Evolutionary conservation across 2,113 vertebrate genomes (phyloP), one percentile per base, ranked within the genome.

Genomic region (Gymnogyps californianus): DNA sequence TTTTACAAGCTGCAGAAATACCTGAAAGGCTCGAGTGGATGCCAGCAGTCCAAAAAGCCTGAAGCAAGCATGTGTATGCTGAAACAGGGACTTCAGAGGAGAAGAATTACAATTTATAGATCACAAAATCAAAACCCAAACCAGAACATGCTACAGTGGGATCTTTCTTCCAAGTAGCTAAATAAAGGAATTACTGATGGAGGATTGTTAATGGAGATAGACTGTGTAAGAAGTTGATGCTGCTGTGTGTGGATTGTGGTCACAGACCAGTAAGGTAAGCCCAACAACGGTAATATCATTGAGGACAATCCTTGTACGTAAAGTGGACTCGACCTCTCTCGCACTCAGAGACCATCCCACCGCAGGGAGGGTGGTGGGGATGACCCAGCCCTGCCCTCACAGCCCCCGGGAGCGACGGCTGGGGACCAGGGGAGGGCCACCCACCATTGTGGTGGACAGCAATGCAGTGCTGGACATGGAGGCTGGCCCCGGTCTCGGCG

Each of bases 181-280:
- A 28, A 46, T 24, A 17, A 32, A 78, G 44, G 26, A 11, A 5
- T 12, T 11, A 25, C n/a, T 0, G 31, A 42, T 16, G 34, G 32
- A 80, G 47, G 21, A 16, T 1, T 13, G 49, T 10, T 46, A 25
- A 15, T 0, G 7, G 26, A 9, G 49, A 29, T 0, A 15, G 51
- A 24, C 13, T 11, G 14, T 2, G 12, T 3, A 28, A 57, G 14
- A 18, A 47, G 21, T 1, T 25, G 52, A 32, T 4, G 54, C 52
- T 49, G 3, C 51, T 5, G 1, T 2, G 7, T 1, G 14, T 4
- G 17, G 20, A 8, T 31, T n/a, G 31, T 0, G 1, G 32, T 13
- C 69, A 42, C 18, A 9, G 36, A 1, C 36, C 7, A 1, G 25
- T 3, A n/a, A 21, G 55, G 29, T 4, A 44, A 70, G 28, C 28